Base-by-base conservation (phyloP, 2,797 vertebrate species). In the Bovichtus variegatus region DNA sequence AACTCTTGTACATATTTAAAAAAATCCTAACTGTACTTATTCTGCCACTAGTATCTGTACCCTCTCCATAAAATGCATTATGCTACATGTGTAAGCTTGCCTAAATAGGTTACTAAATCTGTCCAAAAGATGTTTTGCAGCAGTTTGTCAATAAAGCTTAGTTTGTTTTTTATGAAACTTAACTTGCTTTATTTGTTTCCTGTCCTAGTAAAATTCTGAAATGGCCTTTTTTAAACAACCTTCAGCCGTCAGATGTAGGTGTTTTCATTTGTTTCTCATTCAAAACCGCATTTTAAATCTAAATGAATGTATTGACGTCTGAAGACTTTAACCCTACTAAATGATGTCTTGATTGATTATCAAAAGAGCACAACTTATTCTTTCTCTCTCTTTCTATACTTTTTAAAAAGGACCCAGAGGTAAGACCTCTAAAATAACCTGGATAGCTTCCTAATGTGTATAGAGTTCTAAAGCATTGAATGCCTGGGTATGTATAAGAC, bases 91-190 rank as follows among this genome's bases (percentile, higher is more conserved):
- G 97, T 99, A 98, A 98, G 96, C 96, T 97, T 98, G 97, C 97
- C 96, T 99, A 99, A 99, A 96, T 98, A 99, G 97, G 98, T 97
- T 97, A 97, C 96, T 98, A 97, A 98, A 98, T 96, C 96, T 96
- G 96, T 98, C 96, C 95, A 96, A 96, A 96, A 94, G 94, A 97
- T 97, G 97, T 97, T 99, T 97, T 99, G 96, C 97, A 97, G 95
- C 97, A 96, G 94, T 98, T 96, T 98, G 97, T 98, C 97, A 98
- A 98, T 98, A 98, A 98, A 99, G 97, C 97, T 96, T 97, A 98
- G 97, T 97, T 97, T 97, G 97, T 98, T 98, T 98, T 97, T 96
- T 97, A 98, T 98, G 97, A 94, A 97, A 97, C 94, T 94, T 97
- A 98, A 97, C 97, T 96, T 97, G 96, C 92, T 91, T 97, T 96